A percentile compares a stretch with the other conserved stretches of the same genome.
These are phyloP conservation scores for Sterna hirundo DNA, from an alignment of 2,113 vertebrate genomes.

Conservation along the genomic window DNA sequence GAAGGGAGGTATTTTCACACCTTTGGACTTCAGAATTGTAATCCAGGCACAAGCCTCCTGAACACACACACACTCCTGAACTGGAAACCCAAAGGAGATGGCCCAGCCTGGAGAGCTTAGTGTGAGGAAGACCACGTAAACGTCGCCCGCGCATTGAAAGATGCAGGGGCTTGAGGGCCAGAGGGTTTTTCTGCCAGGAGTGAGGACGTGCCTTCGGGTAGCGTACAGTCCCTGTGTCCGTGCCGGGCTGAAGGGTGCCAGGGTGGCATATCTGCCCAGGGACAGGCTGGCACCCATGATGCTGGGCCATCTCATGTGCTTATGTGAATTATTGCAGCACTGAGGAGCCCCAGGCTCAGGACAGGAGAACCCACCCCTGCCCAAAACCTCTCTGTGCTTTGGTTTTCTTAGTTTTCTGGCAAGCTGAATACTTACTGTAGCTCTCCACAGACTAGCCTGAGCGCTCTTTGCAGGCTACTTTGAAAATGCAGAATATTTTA, in stretches of 20 bases:
- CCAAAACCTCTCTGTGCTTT: background rate
- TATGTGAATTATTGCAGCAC: background rate
- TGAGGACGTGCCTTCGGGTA: background rate
- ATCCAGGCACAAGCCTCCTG: background rate
- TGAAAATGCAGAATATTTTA: background rate
- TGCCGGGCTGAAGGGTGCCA: background rate
- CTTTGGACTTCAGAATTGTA: background rate
- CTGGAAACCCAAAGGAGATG: background rate
- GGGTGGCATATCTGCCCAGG: background rate
- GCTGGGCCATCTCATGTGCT: background rate
- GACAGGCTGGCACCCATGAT: background rate
- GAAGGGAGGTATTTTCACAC: accelerated
- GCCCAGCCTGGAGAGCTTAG: background rate
- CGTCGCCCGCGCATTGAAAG: accelerated
- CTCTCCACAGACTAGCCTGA: background rate
- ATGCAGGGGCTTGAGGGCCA: background rate
- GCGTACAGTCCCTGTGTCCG: background rate
- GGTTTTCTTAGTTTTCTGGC: background rate
- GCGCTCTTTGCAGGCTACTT: background rate
- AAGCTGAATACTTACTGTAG: background rate
- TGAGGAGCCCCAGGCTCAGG: background rate
- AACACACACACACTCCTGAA: accelerated
- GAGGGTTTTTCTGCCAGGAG: background rate
- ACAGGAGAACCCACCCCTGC: background rate
- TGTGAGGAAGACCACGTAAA: accelerated